Conservation (phyloP, 2,888 invertebrate species). For the Drepanosiphum platanoidis region DNA sequence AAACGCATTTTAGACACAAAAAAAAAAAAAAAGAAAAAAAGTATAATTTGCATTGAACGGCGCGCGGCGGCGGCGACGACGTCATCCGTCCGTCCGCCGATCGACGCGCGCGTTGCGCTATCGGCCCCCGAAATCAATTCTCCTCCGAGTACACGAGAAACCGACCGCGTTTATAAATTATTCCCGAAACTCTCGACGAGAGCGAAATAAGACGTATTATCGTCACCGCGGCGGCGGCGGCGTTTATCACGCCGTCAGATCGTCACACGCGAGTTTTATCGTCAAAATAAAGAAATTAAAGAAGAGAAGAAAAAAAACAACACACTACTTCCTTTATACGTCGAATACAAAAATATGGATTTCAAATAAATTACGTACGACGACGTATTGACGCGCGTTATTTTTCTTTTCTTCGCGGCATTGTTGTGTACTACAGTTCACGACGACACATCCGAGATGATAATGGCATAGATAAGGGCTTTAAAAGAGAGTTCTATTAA, state of each 20-base stretch:
- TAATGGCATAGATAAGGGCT: constrained; percentile 23
- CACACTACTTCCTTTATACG: neutral
- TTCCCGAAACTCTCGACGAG: constrained; percentile 52
- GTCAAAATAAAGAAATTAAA: no score
- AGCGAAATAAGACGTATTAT: no score
- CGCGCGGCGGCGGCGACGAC: no score
- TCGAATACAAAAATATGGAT: constrained; percentile 16
- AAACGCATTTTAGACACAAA: constrained; percentile 55
- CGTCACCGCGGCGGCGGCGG: constrained; percentile 1
- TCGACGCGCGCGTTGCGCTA: constrained; percentile 1
- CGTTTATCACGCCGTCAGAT: neutral
- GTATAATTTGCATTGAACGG: constrained; percentile 58
- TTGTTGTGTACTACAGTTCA: neutral
- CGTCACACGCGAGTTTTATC: constrained; percentile 9
- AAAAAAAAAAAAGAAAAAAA: no score
- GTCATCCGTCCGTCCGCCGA: constrained; percentile 23
- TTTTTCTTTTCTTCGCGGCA: no score
- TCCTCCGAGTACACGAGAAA: no score
- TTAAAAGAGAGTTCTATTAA: neutral
- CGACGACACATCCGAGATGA: neutral
- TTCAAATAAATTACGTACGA: no score
- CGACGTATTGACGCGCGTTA: constrained; percentile 20
- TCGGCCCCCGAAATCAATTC: no score
- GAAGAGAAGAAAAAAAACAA: no score
- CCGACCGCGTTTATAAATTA: constrained; percentile 50